A percentile compares a stretch with the other conserved stretches of the same genome.
Conservation (phyloP, 2,888 invertebrate species). For the Tinea pellionella region DNA sequence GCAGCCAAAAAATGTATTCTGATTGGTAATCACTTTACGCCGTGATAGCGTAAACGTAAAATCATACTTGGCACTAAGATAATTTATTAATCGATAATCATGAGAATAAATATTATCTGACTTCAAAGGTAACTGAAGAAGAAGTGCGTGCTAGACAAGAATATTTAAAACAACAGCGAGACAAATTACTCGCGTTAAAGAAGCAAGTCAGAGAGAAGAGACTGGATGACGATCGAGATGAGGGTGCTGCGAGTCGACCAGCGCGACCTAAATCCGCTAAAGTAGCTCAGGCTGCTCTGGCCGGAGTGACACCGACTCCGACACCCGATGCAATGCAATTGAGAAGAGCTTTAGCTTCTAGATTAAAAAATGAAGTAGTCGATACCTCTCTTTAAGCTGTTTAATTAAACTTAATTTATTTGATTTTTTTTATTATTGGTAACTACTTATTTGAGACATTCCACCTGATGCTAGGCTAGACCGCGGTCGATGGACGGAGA, state of each 20-base stretch:
- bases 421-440: background rate
- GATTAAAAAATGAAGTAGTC: slow-evolving; percentile 88
- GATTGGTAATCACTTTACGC: too few species aligned
- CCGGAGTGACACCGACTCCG: slow-evolving; percentile 57
- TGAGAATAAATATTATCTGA: too few species aligned
- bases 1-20: too few species aligned
- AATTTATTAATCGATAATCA: too few species aligned
- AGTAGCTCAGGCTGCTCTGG: slow-evolving; percentile 76
- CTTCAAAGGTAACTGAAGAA: slow-evolving; percentile 47
- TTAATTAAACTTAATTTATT: background rate
- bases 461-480: too few species aligned
- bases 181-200: slow-evolving; percentile 90
- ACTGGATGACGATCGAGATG: slow-evolving; percentile 72
- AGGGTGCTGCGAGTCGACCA: slow-evolving; percentile 76
- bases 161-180: slow-evolving; percentile 89
- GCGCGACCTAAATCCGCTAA: slow-evolving; percentile 77
- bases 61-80: too few species aligned
- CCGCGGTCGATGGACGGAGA: too few species aligned
- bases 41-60: too few species aligned
- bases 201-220: slow-evolving; percentile 87
- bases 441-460: too few species aligned
- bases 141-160: slow-evolving; percentile 84
- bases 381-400: slow-evolving; percentile 43
- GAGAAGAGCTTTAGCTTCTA: slow-evolving; percentile 84
- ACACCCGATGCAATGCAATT: slow-evolving; percentile 77